phyloP scores from a whole-genome alignment of 2,113 vertebrate species.

The Chunga burmeisteri region DNA sequence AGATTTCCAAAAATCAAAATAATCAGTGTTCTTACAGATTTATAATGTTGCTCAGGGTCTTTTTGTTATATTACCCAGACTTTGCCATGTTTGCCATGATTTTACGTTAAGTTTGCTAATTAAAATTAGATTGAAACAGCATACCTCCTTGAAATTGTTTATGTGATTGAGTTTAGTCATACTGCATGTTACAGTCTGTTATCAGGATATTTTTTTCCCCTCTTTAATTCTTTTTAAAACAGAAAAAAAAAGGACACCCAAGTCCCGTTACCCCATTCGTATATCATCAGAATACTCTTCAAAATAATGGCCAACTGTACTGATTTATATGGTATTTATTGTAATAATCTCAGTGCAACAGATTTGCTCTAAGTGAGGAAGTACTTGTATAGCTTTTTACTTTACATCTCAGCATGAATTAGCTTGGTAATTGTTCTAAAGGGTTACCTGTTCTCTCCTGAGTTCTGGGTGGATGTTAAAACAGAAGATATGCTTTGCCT shows the following conservation, averaged over 20 bases:
- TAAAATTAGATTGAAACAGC: constrained; percentile 19
- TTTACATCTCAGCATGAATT: background rate
- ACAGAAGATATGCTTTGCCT: background rate
- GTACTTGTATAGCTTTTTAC: constrained; percentile 1
- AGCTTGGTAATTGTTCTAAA: constrained; percentile 22
- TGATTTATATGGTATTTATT: constrained; percentile 15
- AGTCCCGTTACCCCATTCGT: background rate
- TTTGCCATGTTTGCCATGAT: constrained; percentile 32
- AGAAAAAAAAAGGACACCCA: background rate
- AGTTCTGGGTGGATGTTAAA: background rate
- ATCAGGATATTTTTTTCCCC: background rate
- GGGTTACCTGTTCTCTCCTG: background rate
- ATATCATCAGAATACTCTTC: constrained; percentile 5
- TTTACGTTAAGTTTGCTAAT: constrained; percentile 49
- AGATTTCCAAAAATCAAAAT: constrained; percentile 47
- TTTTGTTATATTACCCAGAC: constrained; percentile 25
- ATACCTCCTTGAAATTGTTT: constrained; percentile 27
- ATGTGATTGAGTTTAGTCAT: constrained; percentile 21
- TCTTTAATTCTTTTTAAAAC: background rate
- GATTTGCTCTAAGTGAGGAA: background rate
- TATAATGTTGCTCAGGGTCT: constrained; percentile 45
- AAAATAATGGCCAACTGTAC: constrained; percentile 36
- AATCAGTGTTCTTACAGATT: constrained; percentile 53
- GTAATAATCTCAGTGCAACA: background rate
- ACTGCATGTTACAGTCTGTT: constrained; percentile 9